A percentile compares a stretch with the other conserved stretches of the same genome.
Evolutionary conservation across 2,888 invertebrate genomes (phyloP).

Genomic region (Psylliodes chrysocephalus): DNA sequence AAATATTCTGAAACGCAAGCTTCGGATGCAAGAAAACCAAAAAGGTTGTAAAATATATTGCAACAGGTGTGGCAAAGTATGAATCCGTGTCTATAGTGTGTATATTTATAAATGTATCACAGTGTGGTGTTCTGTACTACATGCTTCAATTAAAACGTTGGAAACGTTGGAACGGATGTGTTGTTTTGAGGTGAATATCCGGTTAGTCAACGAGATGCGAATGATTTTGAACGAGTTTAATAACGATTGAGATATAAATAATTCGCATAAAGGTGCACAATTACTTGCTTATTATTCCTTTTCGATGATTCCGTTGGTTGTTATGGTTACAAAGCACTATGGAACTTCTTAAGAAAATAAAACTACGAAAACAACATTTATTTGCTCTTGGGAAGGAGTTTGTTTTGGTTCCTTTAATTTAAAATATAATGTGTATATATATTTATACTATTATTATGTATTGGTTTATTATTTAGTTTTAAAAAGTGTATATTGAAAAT

Average conservation of each 20-base stretch:
- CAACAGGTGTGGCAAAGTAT: conserved; percentile 37
- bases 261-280: not conserved
- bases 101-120: conserved; percentile 32
- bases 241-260: not conserved
- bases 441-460: no score
- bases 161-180: conserved; percentile 29
- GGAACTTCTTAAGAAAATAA: no score
- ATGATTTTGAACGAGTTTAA: conserved; percentile 11
- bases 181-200: conserved; percentile 32
- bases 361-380: no score
- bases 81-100: conserved; percentile 12
- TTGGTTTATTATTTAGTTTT: no score
- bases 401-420: no score
- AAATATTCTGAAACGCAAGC: conserved; percentile 21
- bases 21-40: conserved; percentile 1
- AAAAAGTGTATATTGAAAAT: no score
- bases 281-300: no score
- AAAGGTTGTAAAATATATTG: conserved; percentile 31
- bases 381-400: no score
- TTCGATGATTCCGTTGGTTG: no score
- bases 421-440: no score
- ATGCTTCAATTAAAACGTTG: conserved; percentile 30
- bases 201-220: conserved; percentile 14
- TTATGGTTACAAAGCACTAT: no score
- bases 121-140: conserved; percentile 23